Percentiles rank a stretch among this genome's conserved stretches.
These are phyloP conservation scores for Periophthalmus modestus DNA, from an alignment of 2,113 vertebrate genomes.

Conservation along the genomic window DNA sequence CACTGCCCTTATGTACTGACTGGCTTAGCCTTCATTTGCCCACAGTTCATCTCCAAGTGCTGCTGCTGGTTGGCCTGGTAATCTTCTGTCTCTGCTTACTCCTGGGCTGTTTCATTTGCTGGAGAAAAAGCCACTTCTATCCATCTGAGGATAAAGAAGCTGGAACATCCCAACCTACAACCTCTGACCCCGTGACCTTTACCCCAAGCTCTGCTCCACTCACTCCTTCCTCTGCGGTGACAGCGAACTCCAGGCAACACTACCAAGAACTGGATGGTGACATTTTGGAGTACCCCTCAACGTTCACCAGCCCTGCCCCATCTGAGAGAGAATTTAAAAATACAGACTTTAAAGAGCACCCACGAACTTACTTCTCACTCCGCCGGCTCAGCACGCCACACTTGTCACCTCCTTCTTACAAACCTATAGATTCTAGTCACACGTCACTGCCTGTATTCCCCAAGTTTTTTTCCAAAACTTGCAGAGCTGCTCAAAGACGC, in stretches of 20 bases:
- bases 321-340: conserved; percentile 46
- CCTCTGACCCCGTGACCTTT: conserved; percentile 30
- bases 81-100: conserved; percentile 76
- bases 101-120: conserved; percentile 79
- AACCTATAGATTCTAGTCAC: conserved; percentile 41
- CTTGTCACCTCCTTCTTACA: conserved; percentile 37
- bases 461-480: conserved; percentile 63
- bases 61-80: conserved; percentile 72
- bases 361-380: conserved; percentile 62
- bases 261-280: conserved; percentile 61
- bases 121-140: conserved; percentile 46
- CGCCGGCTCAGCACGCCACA: conserved; percentile 58
- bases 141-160: conserved; percentile 40
- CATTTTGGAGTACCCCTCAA: conserved; percentile 58
- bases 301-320: conserved; percentile 55
- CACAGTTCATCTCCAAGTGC: conserved; percentile 76
- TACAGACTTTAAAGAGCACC: conserved; percentile 40
- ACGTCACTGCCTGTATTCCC: conserved; percentile 62
- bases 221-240: conserved; percentile 9
- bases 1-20: conserved; percentile 8
- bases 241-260: conserved; percentile 38
- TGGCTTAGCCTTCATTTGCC: conserved; percentile 24
- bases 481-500: conserved; percentile 55
- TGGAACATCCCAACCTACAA: conserved; percentile 17
- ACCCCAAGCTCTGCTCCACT: conserved; percentile 15